phyloP scores from a whole-genome alignment of 2,797 vertebrate species.

The Sebastolobus altivelis region DNA sequence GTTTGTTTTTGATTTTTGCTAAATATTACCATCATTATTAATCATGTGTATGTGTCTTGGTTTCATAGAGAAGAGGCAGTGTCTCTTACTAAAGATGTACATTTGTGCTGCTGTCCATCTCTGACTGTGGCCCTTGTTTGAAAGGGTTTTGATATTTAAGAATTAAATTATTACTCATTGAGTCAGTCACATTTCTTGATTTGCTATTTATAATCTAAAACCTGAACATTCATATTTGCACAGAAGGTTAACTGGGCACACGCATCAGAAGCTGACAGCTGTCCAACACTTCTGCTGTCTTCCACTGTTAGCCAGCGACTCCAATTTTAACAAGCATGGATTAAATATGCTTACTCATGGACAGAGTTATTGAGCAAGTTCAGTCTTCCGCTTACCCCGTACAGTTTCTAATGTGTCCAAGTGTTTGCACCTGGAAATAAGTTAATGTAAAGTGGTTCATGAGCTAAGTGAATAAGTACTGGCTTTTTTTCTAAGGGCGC shows the following conservation, averaged over 20 bases:
- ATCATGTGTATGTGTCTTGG: background rate
- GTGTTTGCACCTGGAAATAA: background rate
- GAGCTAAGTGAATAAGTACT: background rate
- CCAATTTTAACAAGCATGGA: background rate
- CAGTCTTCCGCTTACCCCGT: background rate
- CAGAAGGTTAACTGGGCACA: background rate
- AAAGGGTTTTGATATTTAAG: background rate
- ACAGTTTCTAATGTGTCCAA: background rate
- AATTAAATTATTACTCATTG: background rate
- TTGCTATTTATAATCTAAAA: background rate
- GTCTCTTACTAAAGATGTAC: background rate
- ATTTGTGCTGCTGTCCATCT: background rate
- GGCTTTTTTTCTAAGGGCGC: background rate
- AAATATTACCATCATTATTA: background rate
- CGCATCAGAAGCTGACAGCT: background rate
- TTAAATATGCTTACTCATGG: background rate
- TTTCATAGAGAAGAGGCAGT: background rate
- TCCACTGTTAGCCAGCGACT: background rate
- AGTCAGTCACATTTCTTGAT: background rate
- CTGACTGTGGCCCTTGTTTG: background rate
- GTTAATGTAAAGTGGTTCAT: background rate
- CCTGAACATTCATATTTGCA: background rate
- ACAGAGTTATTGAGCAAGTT: background rate
- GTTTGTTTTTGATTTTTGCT: background rate
- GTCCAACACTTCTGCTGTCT: background rate